Evolutionary conservation across 2,888 invertebrate genomes (phyloP), one percentile per base, ranked within the genome.

Genomic region (Lomographa bimaculata): DNA sequence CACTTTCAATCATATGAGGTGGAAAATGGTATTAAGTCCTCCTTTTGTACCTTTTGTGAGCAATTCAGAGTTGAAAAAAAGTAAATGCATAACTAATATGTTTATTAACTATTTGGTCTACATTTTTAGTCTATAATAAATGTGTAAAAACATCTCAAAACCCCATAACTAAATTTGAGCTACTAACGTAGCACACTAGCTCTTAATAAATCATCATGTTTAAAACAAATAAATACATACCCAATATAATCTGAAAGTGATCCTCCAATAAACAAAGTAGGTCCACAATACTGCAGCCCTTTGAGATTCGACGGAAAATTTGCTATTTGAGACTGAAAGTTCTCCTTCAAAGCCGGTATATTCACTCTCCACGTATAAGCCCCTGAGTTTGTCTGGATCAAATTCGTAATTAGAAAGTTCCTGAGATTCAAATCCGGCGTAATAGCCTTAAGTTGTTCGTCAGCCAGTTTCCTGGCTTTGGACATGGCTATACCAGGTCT

Each of bases 231-330:
- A n/a, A 17, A 30, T 38, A 18, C 16, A 86, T 84, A 94, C 94
- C 90, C 91, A 57, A 98, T 91, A 73, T 94, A 97, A 74, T 94
- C 92, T 1, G 98, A 98, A n/a, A 92, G 85, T 6, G 87, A 91
- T 33, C 98, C 98, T 46, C 94, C 96, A 40, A 98, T 84, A 75
- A 98, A 98, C 3, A 97, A 73, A 0, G 95, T 94, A 1, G 95
- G 94, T 1, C 95, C 95, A 43, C 80, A 70, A 61, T 91, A 94
- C 46, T 90, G 86, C 6, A 86, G 65, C 1, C 84, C 84, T 55
- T 67, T 79, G 56, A 87, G 50, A 49, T 71, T 81, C 2, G 89
- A 58, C 0, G 95, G 95, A 77, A 96, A 95, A 10, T 72, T 71
- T 2, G 92, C 90, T 30, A 96, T 91, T 18, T 93, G 83, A 1